Evolutionary conservation across 2,797 vertebrate species (phyloP), one percentile per base, ranked within the genome.

Genomic region (Coreius guichenoti): DNA sequence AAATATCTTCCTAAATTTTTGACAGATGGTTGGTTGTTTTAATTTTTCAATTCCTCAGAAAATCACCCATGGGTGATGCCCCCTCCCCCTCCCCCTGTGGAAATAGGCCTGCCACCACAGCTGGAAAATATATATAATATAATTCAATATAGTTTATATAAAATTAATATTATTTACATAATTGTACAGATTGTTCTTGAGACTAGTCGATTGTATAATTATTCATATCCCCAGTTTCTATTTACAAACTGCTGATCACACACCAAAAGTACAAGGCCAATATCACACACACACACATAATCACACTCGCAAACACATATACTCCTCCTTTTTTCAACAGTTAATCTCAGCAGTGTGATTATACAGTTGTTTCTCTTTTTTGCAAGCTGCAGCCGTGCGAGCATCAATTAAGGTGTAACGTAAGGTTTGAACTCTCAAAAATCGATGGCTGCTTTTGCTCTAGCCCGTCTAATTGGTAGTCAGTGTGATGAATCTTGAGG

Each of bases 371-470:
- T 78, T 19, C 39, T 63, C 45, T 75, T 77, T 47, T 81, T 79
- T 86, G 70, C 33, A 68, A 82, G 58, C 76, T 85, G 23, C 83
- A 85, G 67, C 33, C 76, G 19, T 73, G 87, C 49, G 67, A 70
- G 90, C 90, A 87, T 93, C 91, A 83, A 87, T 87, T 88, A 87
- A 85, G 72, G 81, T 82, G 70, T 80, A 83, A 79, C 77, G 12
- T 65, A 82, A 80, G 58, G 84, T 61, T 81, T 85, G 82, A 58
- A 77, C 84, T 92, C 91, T 94, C 86, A 93, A 93, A 94, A 94
- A 95, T 95, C 87, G 94, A 95, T 94, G 93, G 90, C 89, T 49
- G 65, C 65, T 69, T 51, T 56, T 39, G 68, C 81, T 83, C 70
- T 54, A 43, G 54, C 70, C 31, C n/a, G 49, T 85, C 49, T 86